A percentile compares a stretch with the other conserved stretches of the same genome.
Evolutionary conservation across 2,797 vertebrate species (phyloP).

Genomic region (Acrossocheilus wenchowensis): DNA sequence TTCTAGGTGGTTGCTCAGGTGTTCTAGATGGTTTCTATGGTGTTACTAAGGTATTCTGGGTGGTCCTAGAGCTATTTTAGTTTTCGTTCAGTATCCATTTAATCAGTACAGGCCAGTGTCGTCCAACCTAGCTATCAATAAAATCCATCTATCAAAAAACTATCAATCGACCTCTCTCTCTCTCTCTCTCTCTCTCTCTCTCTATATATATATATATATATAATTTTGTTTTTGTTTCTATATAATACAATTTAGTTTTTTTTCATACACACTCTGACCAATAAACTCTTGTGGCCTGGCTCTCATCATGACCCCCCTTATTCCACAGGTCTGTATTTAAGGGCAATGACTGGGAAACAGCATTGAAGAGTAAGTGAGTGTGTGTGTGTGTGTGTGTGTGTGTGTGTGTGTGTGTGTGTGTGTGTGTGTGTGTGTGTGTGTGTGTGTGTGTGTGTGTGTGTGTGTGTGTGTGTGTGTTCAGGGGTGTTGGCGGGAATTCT

Average conservation of each 20-base stretch:
- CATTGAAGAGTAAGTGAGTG: conserved; percentile 40
- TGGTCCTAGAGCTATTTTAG: neutral
- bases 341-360: conserved; percentile 62
- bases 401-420: neutral
- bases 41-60: neutral
- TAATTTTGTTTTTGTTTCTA: neutral
- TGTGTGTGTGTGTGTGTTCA: conserved; percentile 3
- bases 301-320: conserved; percentile 17
- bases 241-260: neutral
- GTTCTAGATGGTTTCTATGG: neutral
- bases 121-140: too few relatives aligned
- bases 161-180: too few relatives aligned
- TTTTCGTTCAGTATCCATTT: too few relatives aligned
- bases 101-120: too few relatives aligned
- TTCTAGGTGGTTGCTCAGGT: neutral
- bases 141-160: too few relatives aligned
- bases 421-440: neutral
- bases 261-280: conserved; percentile 16
- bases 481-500: conserved; percentile 62
- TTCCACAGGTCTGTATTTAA: conserved; percentile 57
- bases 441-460: neutral
- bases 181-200: too few relatives aligned
- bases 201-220: too few relatives aligned
- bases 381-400: conserved; percentile 1
- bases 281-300: neutral